phyloP scores from a whole-genome alignment of 2,888 invertebrate genomes.

The Hirtodrosophila alboralis region DNA sequence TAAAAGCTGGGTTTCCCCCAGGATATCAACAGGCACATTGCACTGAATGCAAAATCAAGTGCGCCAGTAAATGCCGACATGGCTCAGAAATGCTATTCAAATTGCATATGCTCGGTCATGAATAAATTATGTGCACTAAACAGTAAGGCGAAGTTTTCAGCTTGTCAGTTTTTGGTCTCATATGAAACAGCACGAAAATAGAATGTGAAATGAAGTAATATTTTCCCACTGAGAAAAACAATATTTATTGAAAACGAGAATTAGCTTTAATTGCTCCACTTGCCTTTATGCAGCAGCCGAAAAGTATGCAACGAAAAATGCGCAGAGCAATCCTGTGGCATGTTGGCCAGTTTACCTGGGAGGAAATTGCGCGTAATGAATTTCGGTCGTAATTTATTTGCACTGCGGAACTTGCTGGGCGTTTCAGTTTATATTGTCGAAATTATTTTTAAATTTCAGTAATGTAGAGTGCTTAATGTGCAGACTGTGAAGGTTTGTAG shows the following conservation, averaged over 20 bases:
- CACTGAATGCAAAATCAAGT: constrained; percentile 27
- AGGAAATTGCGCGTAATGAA: not conserved
- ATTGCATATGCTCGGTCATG: constrained; percentile 45
- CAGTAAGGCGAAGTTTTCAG: constrained; percentile 18
- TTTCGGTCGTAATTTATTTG: constrained; percentile 9
- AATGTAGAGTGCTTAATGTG: not conserved
- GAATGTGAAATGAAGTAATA: not conserved
- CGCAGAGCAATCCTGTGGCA: constrained; percentile 4
- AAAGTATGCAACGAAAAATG: no score
- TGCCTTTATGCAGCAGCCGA: no score
- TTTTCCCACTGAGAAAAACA: no score
- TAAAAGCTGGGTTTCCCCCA: constrained; percentile 15
- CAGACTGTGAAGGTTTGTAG: no score
- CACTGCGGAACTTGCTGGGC: not conserved
- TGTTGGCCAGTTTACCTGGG: constrained; percentile 4
- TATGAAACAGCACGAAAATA: not conserved
- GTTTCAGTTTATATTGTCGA: constrained; percentile 5
- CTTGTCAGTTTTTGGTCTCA: constrained; percentile 8
- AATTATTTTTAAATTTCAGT: constrained; percentile 13
- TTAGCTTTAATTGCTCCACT: no score
- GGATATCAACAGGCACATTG: constrained; percentile 27
- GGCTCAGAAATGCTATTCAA: constrained; percentile 31
- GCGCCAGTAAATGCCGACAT: constrained; percentile 8
- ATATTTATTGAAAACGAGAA: not conserved
- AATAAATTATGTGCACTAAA: constrained; percentile 41